A percentile compares a stretch with the other conserved stretches of the same genome.
Conservation (phyloP, 2,888 invertebrate species). For the Cartodere bifasciata region DNA sequence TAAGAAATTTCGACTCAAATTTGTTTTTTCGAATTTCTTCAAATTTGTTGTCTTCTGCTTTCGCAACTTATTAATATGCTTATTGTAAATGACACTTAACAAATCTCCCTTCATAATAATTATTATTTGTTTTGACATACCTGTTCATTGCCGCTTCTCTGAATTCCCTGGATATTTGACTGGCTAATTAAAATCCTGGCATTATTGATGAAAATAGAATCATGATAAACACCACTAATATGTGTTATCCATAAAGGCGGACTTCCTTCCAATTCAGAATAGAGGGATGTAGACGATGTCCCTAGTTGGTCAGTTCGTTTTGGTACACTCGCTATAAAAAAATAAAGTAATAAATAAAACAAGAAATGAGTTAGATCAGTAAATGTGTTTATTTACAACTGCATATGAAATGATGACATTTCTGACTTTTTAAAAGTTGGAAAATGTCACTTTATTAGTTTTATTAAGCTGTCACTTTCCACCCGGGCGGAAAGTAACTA, state of each 20-base stretch:
- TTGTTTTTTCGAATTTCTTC: too few species aligned
- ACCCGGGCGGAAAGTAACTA: too few species aligned
- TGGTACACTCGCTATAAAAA: slow-evolving; percentile 60
- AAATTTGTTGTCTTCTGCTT: too few species aligned
- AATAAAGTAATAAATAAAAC: slow-evolving; percentile 14
- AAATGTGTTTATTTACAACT: neutral
- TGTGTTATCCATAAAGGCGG: slow-evolving; percentile 76
- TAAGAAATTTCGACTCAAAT: too few species aligned
- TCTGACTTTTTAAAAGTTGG: too few species aligned
- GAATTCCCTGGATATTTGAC: slow-evolving; percentile 51
- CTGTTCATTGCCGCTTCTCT: slow-evolving; percentile 47
- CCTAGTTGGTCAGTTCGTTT: slow-evolving; percentile 55
- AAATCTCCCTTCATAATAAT: too few species aligned
- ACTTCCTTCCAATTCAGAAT: slow-evolving; percentile 71
- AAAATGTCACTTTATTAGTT: too few species aligned
- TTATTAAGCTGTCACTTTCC: too few species aligned
- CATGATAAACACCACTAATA: slow-evolving; percentile 45
- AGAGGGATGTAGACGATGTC: slow-evolving; percentile 42
- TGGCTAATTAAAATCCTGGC: slow-evolving; percentile 61
- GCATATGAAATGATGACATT: neutral
- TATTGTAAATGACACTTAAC: too few species aligned
- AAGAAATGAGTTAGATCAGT: slow-evolving; percentile 7
- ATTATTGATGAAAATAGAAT: slow-evolving; percentile 77
- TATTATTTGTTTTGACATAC: too few species aligned
- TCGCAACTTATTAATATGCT: too few species aligned